A percentile compares a stretch with the other conserved stretches of the same genome.
phyloP scores from a whole-genome alignment of 2,113 vertebrate species.

The Spea multiplicata region DNA sequence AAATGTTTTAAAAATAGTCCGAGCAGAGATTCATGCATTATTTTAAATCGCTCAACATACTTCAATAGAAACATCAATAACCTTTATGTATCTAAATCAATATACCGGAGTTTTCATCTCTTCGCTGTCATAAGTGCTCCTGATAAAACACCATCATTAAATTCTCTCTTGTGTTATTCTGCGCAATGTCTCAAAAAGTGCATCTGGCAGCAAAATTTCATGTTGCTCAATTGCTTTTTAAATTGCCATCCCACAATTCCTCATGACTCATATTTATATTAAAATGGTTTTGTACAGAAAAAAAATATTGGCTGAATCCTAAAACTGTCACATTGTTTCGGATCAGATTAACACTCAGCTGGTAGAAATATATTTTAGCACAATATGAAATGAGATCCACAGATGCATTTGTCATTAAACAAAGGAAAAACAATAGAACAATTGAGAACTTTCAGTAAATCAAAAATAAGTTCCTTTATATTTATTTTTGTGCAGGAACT shows the following conservation, averaged over 20 bases:
- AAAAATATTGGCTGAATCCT: slow-evolving; percentile 8
- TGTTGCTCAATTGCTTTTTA: slow-evolving; percentile 41
- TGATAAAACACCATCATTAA: slow-evolving; percentile 41
- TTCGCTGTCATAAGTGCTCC: slow-evolving; percentile 19
- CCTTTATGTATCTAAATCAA: slow-evolving; percentile 20
- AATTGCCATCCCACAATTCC: slow-evolving; percentile 31
- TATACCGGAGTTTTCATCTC: slow-evolving; percentile 25
- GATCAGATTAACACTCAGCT: slow-evolving; percentile 20
- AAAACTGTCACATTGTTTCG: slow-evolving; percentile 22
- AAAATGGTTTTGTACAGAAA: slow-evolving; percentile 11
- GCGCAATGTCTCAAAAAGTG: slow-evolving; percentile 27
- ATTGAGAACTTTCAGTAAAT: too few relatives aligned
- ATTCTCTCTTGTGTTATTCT: slow-evolving; percentile 36
- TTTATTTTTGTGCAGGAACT: too few relatives aligned
- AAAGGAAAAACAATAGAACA: too few relatives aligned
- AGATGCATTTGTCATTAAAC: neutral
- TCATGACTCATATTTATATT: slow-evolving; percentile 43
- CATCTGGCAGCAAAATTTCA: slow-evolving; percentile 42
- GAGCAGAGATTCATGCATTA: neutral
- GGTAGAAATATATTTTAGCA: slow-evolving; percentile 5
- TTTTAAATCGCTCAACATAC: slow-evolving; percentile 5
- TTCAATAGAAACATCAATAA: slow-evolving; percentile 29
- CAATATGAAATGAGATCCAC: neutral
- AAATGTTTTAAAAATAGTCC: neutral
- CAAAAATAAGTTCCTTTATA: too few relatives aligned